Percentiles rank a stretch among this genome's conserved stretches.
These are phyloP conservation scores for Limnodromus scolopaceus DNA, from an alignment of 2,797 vertebrate species.

Conservation along the genomic window DNA sequence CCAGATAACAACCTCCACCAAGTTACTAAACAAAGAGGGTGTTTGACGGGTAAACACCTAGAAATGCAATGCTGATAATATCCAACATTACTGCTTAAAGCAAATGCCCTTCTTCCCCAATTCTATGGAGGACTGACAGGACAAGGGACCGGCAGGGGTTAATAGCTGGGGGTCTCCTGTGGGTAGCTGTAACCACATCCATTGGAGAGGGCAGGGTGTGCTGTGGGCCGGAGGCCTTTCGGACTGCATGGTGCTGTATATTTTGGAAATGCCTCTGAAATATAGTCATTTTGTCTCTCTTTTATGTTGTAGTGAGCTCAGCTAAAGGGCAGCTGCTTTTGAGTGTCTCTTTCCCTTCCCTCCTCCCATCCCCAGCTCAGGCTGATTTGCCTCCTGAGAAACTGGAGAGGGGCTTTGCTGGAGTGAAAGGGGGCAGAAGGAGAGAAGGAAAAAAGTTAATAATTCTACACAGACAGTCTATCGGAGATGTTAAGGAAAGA, in stretches of 20 bases:
- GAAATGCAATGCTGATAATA: background rate
- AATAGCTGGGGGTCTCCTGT: background rate
- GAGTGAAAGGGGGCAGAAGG: slow-evolving; percentile 17
- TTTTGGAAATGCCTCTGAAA: slow-evolving; percentile 46
- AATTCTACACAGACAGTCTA: slow-evolving; percentile 42
- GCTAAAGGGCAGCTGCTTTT: background rate
- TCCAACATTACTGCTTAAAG: background rate
- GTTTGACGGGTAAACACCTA: background rate
- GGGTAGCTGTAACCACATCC: background rate
- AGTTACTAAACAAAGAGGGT: background rate
- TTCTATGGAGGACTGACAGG: background rate
- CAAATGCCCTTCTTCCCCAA: background rate
- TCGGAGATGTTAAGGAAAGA: slow-evolving; percentile 4
- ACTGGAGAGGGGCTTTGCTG: slow-evolving; percentile 14
- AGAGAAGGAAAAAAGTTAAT: slow-evolving; percentile 40
- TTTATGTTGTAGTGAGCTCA: slow-evolving; percentile 17
- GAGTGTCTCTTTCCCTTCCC: background rate
- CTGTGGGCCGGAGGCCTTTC: background rate
- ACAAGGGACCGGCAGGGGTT: background rate
- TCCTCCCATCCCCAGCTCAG: background rate
- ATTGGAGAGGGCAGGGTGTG: background rate
- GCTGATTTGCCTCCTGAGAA: slow-evolving; percentile 59
- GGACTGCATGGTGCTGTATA: background rate
- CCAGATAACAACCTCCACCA: background rate
- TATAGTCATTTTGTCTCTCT: background rate